Evolutionary conservation across 53 echinoderm and acorn worm species (phyloP).

Genomic region (Apostichopus leukothele): DNA sequence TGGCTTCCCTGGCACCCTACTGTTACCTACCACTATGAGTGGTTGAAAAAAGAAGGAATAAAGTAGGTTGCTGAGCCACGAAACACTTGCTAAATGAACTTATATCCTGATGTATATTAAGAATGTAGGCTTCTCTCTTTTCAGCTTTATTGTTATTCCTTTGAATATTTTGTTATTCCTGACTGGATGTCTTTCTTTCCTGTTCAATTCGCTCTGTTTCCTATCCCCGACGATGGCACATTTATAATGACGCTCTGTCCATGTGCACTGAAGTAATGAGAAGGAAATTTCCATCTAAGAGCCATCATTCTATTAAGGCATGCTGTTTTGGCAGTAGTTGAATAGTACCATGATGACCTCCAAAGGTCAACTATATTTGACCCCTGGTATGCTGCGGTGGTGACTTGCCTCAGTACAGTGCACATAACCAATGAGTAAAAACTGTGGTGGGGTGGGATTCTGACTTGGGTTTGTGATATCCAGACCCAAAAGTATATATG

Average conservation of each 20-base stretch:
- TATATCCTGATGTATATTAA: too few relatives aligned
- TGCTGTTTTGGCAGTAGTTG: slow-evolving; percentile 32
- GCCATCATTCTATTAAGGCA: slow-evolving; percentile 16
- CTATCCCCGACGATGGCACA: background rate
- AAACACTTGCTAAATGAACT: too few relatives aligned
- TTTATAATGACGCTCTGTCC: slow-evolving; percentile 41
- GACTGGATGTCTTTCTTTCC: too few relatives aligned
- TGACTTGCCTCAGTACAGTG: slow-evolving; percentile 24
- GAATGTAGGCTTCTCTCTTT: too few relatives aligned
- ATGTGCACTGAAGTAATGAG: slow-evolving; percentile 34
- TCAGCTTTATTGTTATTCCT: too few relatives aligned
- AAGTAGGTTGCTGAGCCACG: too few relatives aligned
- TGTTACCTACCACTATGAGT: background rate
- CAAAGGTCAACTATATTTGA: slow-evolving; percentile 30
- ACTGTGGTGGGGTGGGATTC: background rate
- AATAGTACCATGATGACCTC: slow-evolving; percentile 31
- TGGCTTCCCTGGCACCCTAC: background rate
- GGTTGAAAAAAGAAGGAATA: too few relatives aligned
- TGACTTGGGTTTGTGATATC: background rate
- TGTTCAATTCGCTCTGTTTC: too few relatives aligned
- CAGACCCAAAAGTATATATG: too few relatives aligned
- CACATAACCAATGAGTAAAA: background rate
- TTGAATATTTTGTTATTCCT: too few relatives aligned
- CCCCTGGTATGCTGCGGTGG: slow-evolving; percentile 32
- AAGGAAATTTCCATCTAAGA: slow-evolving; percentile 31